Base-by-base conservation (phyloP, 2,888 invertebrate genomes). In the Herminia tarsipennalis region DNA sequence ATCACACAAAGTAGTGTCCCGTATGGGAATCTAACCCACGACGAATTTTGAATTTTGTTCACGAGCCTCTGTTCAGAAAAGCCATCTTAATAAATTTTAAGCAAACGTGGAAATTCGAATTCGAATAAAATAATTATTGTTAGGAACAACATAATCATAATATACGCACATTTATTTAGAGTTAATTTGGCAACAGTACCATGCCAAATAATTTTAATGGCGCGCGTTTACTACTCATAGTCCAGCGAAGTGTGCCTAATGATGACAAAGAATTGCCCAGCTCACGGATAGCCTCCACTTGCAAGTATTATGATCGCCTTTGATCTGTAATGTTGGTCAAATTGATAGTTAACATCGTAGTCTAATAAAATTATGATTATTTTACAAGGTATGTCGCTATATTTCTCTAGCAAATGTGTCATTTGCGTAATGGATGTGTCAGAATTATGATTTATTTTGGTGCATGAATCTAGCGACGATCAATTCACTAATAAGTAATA, bases 111-210 rank as follows among this genome's bases (percentile, higher is more conserved):
- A n/a, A n/a, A n/a, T n/a, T n/a, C n/a, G n/a, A n/a, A n/a, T n/a
- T n/a, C n/a, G n/a, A n/a, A n/a, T 2, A 21, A 9, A 34, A 16
- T 34, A 9, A 34, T 22, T 16, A 6, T 10, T 22, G 34, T 22
- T 16, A 16, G n/a, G 5, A 3, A 22, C 14, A 22, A 22, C 3
- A 22, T 27, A 34, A 9, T 14, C 3, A 14, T 3, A 10, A 6
- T 9, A 47, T 66, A 72, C 73, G 73, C 66, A 74, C 71, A 66
- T 78, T 79, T 81, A 79, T 72, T 73, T 70, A 63, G 73, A 56
- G 57, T 76, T 72, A 70, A 77, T 79, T 84, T 86, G 81, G 81
- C 86, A 84, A 65, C 75, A 67, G 70, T 38, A 58, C 66, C 70
- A 72, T 74, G 73, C 79, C 78, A 77, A 78, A 76, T 73, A 38